A percentile compares a stretch with the other conserved stretches of the same genome.
Evolutionary conservation across 2,113 vertebrate genomes (phyloP).

Genomic region (Dasyurus viverrinus): DNA sequence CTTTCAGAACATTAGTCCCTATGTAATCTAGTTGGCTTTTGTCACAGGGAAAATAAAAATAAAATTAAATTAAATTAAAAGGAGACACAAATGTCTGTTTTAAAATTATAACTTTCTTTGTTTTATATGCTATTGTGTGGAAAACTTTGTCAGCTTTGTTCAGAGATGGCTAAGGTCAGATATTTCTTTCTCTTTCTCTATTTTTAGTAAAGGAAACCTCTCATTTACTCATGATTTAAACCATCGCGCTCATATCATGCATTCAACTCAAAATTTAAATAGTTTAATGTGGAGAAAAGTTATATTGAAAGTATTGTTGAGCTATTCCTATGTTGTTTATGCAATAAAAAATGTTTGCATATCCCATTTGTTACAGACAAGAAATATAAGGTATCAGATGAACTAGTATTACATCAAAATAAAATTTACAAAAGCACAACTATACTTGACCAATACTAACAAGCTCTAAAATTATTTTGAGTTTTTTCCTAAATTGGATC

Average conservation of each 20-base stretch:
- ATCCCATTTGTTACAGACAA: slow-evolving; percentile 78
- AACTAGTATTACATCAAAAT: slow-evolving; percentile 73
- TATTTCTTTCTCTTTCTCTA: slow-evolving; percentile 40
- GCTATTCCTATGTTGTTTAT: slow-evolving; percentile 67
- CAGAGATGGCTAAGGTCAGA: slow-evolving; percentile 65
- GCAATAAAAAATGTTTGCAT: slow-evolving; percentile 64
- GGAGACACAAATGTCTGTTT: slow-evolving; percentile 27
- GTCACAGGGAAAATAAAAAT: slow-evolving; percentile 52
- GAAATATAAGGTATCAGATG: slow-evolving; percentile 74
- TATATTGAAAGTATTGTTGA: slow-evolving; percentile 70
- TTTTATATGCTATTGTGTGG: slow-evolving; percentile 76
- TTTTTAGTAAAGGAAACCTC: slow-evolving; percentile 67
- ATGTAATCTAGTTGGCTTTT: slow-evolving; percentile 45
- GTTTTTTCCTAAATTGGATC: slow-evolving; percentile 54
- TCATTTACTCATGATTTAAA: slow-evolving; percentile 77
- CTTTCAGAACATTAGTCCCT: slow-evolving; percentile 55
- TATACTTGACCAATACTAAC: slow-evolving; percentile 68
- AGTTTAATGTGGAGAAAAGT: slow-evolving; percentile 67
- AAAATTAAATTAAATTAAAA: slow-evolving; percentile 23
- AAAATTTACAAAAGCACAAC: slow-evolving; percentile 73
- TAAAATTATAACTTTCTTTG: slow-evolving; percentile 53
- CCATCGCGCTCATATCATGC: slow-evolving; percentile 71
- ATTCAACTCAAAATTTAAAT: slow-evolving; percentile 71
- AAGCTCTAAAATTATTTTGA: slow-evolving; percentile 69
- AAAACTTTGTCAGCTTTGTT: slow-evolving; percentile 72